phyloP scores from a whole-genome alignment of 2,113 vertebrate species.

The Eudorcas thomsonii region DNA sequence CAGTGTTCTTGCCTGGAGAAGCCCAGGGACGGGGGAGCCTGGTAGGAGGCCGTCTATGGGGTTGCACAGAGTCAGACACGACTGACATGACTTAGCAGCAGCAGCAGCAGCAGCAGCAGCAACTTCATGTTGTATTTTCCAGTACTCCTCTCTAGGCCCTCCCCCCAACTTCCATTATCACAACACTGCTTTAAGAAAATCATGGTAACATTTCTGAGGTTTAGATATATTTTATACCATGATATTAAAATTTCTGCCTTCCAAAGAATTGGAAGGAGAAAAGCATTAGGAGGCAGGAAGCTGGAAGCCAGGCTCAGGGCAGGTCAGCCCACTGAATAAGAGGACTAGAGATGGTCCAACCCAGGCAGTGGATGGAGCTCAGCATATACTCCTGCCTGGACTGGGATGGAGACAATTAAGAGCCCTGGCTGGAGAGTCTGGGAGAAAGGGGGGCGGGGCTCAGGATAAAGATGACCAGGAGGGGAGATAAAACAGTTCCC shows the following conservation, averaged over 20 bases:
- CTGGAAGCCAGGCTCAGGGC: not conserved
- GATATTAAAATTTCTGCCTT: not conserved
- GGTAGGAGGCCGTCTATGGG: too few relatives aligned
- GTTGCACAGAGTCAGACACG: too few relatives aligned
- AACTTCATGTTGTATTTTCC: not conserved
- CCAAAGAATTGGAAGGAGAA: not conserved
- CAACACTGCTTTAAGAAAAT: not conserved
- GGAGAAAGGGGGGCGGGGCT: not conserved
- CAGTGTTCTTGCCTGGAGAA: too few relatives aligned
- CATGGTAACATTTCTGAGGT: not conserved
- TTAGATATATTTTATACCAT: not conserved
- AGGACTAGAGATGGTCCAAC: not conserved
- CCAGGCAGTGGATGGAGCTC: not conserved
- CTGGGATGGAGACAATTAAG: not conserved
- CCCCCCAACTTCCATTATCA: not conserved
- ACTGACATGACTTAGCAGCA: too few relatives aligned
- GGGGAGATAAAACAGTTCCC: not conserved
- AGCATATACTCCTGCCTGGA: not conserved
- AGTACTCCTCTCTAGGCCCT: not conserved
- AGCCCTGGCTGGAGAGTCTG: not conserved
- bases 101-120: too few relatives aligned
- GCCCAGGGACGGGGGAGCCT: too few relatives aligned
- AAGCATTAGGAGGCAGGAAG: not conserved
- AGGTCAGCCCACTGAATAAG: not conserved
- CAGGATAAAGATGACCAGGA: not conserved